Base-by-base conservation (phyloP, 2,113 vertebrate genomes). In the Burhinus bistriatus region DNA sequence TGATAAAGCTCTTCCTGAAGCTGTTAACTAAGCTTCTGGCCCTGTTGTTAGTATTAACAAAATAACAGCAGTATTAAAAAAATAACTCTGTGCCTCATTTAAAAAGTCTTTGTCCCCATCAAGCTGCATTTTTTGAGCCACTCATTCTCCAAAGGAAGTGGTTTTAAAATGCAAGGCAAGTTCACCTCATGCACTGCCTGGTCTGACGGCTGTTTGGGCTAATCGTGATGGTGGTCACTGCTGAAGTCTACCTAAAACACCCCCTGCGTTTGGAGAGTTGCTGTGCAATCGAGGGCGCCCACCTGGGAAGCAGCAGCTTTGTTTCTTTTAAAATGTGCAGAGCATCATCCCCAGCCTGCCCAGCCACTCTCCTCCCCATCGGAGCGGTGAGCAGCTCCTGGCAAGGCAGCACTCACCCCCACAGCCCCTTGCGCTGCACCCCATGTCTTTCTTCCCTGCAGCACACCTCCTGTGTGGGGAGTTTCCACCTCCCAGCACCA, bases 401-500 rank as follows among this genome's bases (percentile, higher is more conserved):
- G 8, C 15, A 82, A 73, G 22, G 65, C 54, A 77, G 22, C 42
- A n/a, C 30, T 36, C 3, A 1, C 9, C 15, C 25, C 5, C 38
- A 27, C 32, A 65, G 11, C 2, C 2, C 17, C 5, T 2, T 1
- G 2, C 17, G 27, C 5, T 38, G 30, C 34, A 54, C 9, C 23
- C 14, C 5, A 9, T 30, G 9, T 34, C 66, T 23, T 83, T 9
- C 45, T 18, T 61, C 61, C 32, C 36, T 1, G 0, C 5, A 52
- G 69, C 40, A 71, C 29, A n/a, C 11, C 8, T 73, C 25, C 57
- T 1, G 0, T 9, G 54, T 0, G 1, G 6, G 18, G 5, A 61
- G 19, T 34, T 69, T 23, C 34, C 70, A 29, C 38, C 45, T 54
- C 29, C 18, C 1, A 0, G 38, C 15, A 54, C 23, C 45, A 17